phyloP scores from a whole-genome alignment of 1,140 invertebrate genomes.

The Acyrthosiphon pisum region DNA sequence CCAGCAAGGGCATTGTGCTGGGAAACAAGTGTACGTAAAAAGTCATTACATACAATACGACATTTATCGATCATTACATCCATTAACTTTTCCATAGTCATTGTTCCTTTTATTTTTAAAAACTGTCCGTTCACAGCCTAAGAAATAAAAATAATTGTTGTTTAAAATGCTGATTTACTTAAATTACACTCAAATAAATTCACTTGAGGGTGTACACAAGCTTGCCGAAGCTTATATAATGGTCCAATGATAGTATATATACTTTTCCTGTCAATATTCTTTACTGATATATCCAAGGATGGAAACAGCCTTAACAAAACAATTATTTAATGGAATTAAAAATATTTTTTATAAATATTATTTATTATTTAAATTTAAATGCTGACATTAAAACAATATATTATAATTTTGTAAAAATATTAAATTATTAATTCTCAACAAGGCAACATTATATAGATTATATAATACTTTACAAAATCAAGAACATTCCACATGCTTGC shows the following conservation, averaged over 20 bases:
- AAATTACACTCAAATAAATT: neutral
- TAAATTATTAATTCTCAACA: neutral
- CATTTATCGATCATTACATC: conserved; percentile 73
- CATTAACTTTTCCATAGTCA: conserved; percentile 76
- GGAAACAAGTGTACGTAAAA: conserved; percentile 70
- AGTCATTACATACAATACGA: conserved; percentile 71
- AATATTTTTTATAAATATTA: neutral
- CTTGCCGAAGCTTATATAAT: conserved; percentile 73
- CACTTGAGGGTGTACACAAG: conserved; percentile 75
- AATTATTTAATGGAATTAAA: neutral
- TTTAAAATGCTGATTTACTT: neutral
- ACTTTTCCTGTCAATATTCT: conserved; percentile 41
- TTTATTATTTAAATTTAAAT: no score
- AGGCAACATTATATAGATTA: neutral
- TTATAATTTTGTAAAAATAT: neutral
- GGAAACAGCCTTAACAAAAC: conserved; percentile 33
- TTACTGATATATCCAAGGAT: conserved; percentile 20
- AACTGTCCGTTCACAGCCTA: conserved; percentile 68
- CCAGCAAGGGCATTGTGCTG: conserved; percentile 75
- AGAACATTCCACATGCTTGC: neutral
- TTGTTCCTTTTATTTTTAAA: conserved; percentile 67
- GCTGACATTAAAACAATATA: no score
- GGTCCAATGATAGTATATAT: conserved; percentile 68
- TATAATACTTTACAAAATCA: neutral
- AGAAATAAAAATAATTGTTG: neutral